Conservation (phyloP, 64 coral and sea anemone species). For the Platygyra sinensis region DNA sequence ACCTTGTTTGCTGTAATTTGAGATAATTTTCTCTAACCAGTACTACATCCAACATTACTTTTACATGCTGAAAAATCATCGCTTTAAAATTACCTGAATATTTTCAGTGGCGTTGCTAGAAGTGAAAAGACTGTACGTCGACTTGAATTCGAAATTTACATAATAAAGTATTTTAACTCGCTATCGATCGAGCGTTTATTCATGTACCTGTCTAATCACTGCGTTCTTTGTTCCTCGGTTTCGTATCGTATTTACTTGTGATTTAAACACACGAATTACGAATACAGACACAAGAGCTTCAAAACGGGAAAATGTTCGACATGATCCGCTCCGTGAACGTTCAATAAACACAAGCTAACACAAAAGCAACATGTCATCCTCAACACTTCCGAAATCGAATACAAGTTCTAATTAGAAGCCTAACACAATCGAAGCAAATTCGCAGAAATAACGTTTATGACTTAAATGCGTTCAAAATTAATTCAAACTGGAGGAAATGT, state of each 20-base stretch:
- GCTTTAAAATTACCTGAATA: no score
- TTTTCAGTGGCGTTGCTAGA: no score
- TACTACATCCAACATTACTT: no score
- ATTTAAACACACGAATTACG: background rate
- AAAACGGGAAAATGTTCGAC: background rate
- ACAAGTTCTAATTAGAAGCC: background rate
- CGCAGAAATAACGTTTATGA: background rate
- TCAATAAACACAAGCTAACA: slow-evolving; percentile 4
- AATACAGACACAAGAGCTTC: background rate
- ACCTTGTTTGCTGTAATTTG: background rate
- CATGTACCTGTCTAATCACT: background rate
- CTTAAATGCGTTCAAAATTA: background rate
- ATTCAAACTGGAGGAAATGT: background rate
- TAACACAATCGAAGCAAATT: background rate
- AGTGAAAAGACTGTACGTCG: no score
- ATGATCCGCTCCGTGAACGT: background rate
- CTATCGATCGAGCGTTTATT: background rate
- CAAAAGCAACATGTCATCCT: background rate
- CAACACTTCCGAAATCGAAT: background rate
- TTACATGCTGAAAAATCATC: no score
- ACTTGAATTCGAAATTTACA: no score
- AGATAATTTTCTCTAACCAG: no score
- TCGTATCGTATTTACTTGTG: background rate
- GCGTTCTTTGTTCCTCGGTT: background rate
- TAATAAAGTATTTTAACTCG: background rate